These are phyloP conservation scores for Alosa alosa DNA, from an alignment of 2,113 vertebrate genomes.

Conservation along the genomic window DNA sequence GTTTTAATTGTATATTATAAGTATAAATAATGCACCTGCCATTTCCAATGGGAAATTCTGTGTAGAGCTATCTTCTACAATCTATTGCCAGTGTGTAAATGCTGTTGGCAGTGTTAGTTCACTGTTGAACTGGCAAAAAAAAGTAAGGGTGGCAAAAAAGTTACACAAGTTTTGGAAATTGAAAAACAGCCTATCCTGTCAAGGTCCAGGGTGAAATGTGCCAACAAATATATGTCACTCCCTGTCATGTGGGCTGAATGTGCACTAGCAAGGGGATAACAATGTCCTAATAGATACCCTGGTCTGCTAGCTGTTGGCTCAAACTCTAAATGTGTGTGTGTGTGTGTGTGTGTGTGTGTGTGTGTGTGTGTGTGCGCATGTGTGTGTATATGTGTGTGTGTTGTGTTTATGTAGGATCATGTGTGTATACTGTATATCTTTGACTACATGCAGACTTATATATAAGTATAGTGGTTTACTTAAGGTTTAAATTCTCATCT, in stretches of 20 bases:
- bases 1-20: not conserved
- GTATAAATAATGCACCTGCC: not conserved
- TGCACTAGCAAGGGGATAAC: not conserved
- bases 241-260: not conserved
- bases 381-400: too few species aligned
- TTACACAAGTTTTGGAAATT: not conserved
- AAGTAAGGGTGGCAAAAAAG: not conserved
- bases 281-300: not conserved
- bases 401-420: not conserved
- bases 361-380: not conserved
- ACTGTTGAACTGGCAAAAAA: not conserved
- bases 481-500: too few species aligned
- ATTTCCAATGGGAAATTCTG: not conserved
- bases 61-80: not conserved
- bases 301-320: not conserved
- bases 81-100: not conserved
- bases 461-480: too few species aligned
- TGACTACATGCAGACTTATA: too few species aligned
- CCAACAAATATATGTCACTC: not conserved
- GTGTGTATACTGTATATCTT: too few species aligned
- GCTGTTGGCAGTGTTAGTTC: not conserved
- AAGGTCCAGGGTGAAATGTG: not conserved
- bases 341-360: not conserved
- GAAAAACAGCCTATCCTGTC: not conserved
- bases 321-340: not conserved